A percentile compares a stretch with the other conserved stretches of the same genome.
Conservation (phyloP, 2,113 vertebrate species). For the Triplophysa dalaica region DNA sequence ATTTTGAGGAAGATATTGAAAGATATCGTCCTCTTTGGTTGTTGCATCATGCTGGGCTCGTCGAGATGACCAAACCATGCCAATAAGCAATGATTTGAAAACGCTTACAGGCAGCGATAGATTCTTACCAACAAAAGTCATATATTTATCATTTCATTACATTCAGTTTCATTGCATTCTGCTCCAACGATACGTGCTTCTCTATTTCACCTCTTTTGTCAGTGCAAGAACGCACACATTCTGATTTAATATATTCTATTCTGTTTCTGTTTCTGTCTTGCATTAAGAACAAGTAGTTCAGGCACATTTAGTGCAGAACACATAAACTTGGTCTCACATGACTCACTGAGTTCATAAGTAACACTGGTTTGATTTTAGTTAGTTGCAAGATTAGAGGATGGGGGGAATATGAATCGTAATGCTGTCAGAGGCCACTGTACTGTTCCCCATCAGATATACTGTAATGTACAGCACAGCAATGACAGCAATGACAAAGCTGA, state of each 20-base stretch:
- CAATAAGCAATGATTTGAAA: no score
- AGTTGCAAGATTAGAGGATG: neutral
- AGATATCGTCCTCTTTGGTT: no score
- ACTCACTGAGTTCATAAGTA: neutral
- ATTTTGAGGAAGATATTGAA: no score
- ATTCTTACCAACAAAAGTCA: no score
- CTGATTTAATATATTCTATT: neutral
- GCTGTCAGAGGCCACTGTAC: slow-evolving; percentile 49
- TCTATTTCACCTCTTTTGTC: no score
- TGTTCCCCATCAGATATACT: slow-evolving; percentile 55
- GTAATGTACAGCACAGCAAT: neutral
- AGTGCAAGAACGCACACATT: no score
- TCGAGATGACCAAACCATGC: no score
- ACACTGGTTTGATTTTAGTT: neutral
- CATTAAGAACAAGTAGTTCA: neutral
- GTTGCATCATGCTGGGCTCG: no score
- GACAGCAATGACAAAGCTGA: neutral
- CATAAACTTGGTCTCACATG: neutral
- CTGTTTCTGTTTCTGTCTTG: neutral
- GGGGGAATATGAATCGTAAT: slow-evolving; percentile 51
- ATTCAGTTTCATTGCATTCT: no score
- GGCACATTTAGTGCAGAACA: neutral
- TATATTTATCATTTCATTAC: no score
- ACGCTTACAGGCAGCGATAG: no score
- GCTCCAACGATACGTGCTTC: no score